Evolutionary conservation across 2,888 invertebrate species (phyloP), one percentile per base, ranked within the genome.

Genomic region (Sminthurides aquaticus): DNA sequence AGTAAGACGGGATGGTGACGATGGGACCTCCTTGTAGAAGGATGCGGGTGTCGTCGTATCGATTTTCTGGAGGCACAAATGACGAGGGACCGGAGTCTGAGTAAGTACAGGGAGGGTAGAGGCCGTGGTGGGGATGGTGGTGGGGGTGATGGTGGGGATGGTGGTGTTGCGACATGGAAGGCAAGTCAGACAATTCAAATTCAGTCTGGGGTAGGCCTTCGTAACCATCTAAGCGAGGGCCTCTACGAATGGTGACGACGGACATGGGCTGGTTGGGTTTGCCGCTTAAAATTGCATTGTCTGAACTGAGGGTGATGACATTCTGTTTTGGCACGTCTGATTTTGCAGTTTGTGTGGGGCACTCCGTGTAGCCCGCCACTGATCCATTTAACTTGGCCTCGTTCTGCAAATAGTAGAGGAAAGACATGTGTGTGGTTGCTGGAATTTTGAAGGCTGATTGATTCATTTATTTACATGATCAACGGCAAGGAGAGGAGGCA

Each of bases 181-280:
- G 62, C 49, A 70, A 58, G 54, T 67, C 67, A 74, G 82, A 75
- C 64, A 82, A 75, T 68, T 82, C 85, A 77, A 85, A 79, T 26
- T 83, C 82, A 5, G 82, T 80, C 65, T 85, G 87, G 48, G 85
- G 83, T 34, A 86, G 82, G 70, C 85, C 82, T 72, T 85, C 85
- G 74, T 85, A 85, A 75, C 86, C 68, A 58, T 68, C 67, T 11
- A 68, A 57, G 11, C 68, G 65, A 3, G 55, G 64, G 20, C 61
- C 54, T 55, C 62, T 59, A 56, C 62, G 29, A 24, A 62, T 49
- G 24, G 66, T 57, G 24, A 60, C 66, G 26, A 60, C 63, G 15
- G 66, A 57, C 66, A 61, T 60, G 43, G 60, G 60, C 60, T 60
- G 43, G n/a, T 43, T 18, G 2, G 18, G 49, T 3, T 43, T 34